Evolutionary conservation across 2,113 vertebrate species (phyloP).

Genomic region (Petrocephalus microphthalmus): DNA sequence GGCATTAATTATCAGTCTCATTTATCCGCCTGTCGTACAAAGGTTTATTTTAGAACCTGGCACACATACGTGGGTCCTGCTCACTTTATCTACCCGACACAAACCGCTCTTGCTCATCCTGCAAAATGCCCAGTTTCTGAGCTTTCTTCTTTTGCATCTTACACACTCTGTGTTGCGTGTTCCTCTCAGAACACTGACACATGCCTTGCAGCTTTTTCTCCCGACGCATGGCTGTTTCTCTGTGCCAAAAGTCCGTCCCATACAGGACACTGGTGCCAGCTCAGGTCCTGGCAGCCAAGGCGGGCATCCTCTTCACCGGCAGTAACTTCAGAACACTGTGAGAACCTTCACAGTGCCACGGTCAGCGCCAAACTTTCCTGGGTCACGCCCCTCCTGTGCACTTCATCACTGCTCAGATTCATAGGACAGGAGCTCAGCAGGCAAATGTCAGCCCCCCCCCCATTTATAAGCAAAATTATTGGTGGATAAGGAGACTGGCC

Average conservation of each 20-base stretch:
- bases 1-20: not conserved
- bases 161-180: not conserved
- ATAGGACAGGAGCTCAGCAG: not conserved
- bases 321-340: not conserved
- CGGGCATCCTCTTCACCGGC: not conserved
- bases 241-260: not conserved
- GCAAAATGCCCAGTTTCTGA: not conserved
- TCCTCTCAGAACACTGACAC: not conserved
- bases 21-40: not conserved
- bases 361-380: not conserved
- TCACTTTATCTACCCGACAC: not conserved
- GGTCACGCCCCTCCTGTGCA: not conserved
- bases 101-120: not conserved
- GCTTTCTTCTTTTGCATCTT: not conserved
- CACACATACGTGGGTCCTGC: not conserved
- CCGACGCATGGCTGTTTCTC: not conserved
- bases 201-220: not conserved
- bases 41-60: not conserved
- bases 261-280: not conserved
- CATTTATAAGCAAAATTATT: not conserved
- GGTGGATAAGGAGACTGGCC: not conserved
- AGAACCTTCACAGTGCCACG: not conserved
- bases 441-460: not conserved
- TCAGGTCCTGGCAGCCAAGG: not conserved
- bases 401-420: not conserved